phyloP scores from a whole-genome alignment of 1,140 invertebrate species.

The Diplogasteroides magnus region DNA sequence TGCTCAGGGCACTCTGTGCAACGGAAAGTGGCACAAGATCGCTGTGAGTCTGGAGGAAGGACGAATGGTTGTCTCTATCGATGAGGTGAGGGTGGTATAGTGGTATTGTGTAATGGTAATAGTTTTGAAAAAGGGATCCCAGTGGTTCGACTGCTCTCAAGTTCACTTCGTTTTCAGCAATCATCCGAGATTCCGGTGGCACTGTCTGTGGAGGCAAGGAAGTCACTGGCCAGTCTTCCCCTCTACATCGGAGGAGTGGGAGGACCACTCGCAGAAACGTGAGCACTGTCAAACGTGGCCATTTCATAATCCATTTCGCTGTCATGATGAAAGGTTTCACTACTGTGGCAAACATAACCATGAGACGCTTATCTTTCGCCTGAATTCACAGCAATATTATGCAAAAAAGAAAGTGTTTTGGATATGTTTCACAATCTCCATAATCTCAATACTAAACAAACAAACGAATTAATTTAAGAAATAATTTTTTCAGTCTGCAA shows the following conservation, averaged over 20 bases:
- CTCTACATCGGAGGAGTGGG: background rate
- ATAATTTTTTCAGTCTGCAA: constrained; percentile 15
- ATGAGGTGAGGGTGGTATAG: background rate
- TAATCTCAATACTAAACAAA: constrained; percentile 12
- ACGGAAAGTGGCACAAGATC: constrained; percentile 7
- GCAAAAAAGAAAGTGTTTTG: constrained; percentile 17
- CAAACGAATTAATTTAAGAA: constrained; percentile 3
- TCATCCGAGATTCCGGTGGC: background rate
- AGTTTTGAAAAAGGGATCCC: too few species aligned
- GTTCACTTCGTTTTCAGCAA: background rate
- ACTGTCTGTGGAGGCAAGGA: background rate
- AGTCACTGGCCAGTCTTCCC: background rate
- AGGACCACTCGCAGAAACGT: too few species aligned
- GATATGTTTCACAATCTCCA: constrained; percentile 26
- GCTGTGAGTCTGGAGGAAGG: background rate
- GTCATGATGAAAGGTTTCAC: background rate
- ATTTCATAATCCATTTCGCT: too few species aligned
- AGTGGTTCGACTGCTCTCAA: background rate
- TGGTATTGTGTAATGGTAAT: too few species aligned
- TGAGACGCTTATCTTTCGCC: constrained; percentile 18
- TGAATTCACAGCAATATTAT: background rate
- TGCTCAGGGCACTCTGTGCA: constrained; percentile 5
- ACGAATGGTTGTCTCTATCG: background rate
- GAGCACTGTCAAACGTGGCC: too few species aligned
- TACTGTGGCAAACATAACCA: background rate